Percentiles rank a stretch among this genome's conserved stretches.
These are phyloP conservation scores for Abscondita cerata DNA, from an alignment of 2,888 invertebrate species.

Conservation along the genomic window DNA sequence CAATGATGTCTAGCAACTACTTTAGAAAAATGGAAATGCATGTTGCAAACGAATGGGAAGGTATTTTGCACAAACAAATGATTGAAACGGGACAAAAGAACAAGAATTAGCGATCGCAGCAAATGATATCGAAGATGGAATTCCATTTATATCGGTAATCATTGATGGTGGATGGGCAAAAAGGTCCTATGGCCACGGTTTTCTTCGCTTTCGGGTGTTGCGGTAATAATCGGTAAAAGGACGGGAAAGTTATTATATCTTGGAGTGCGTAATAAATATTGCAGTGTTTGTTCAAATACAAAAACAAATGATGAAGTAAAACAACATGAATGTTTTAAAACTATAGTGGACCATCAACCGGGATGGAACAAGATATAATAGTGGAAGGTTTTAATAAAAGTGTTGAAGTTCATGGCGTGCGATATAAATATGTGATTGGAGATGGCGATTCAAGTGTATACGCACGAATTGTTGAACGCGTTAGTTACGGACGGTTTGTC, in stretches of 20 bases:
- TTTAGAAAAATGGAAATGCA: too few species aligned
- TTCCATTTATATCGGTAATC: conserved; percentile 3
- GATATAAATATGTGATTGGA: too few species aligned
- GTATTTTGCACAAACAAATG: not conserved
- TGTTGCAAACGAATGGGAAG: not conserved
- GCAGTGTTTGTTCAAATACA: not conserved
- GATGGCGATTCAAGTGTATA: conserved; percentile 8
- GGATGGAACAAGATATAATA: conserved; percentile 3
- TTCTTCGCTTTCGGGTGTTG: not conserved
- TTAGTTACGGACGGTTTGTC: too few species aligned
- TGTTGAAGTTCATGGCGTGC: conserved; percentile 1
- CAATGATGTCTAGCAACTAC: not conserved
- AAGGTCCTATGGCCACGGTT: conserved; percentile 9
- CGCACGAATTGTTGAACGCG: conserved; percentile 1
- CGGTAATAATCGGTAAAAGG: conserved; percentile 3
- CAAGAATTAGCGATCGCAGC: not conserved
- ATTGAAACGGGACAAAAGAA: conserved; percentile 8
- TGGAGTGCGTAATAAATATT: too few species aligned
- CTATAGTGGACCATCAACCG: conserved; percentile 3
- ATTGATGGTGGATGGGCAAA: conserved; percentile 10
- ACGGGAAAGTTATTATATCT: conserved; percentile 4
- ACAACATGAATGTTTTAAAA: conserved; percentile 5
- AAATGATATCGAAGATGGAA: conserved; percentile 2
- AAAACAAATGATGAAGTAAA: not conserved
- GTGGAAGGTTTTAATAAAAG: conserved; percentile 1